These are phyloP conservation scores for Andrena marginata DNA, from an alignment of 2,888 invertebrate species.

Conservation along the genomic window DNA sequence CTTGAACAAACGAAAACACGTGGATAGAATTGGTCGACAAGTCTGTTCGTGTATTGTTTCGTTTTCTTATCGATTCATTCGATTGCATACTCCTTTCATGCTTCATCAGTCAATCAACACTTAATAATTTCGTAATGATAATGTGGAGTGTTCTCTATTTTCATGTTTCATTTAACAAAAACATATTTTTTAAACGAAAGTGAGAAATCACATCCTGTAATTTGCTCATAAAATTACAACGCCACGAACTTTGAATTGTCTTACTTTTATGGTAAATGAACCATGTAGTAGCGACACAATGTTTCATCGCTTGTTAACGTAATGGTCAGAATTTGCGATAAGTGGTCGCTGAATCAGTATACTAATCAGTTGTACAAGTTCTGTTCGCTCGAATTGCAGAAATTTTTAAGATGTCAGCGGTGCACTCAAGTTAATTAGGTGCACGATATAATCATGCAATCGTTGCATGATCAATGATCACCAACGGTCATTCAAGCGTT, in stretches of 20 bases:
- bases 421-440: constrained; percentile 42
- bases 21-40: background rate
- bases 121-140: too few relatives aligned
- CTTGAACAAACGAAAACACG: background rate
- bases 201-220: background rate
- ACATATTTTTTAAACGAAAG: background rate
- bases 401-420: constrained; percentile 28
- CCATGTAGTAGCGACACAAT: background rate
- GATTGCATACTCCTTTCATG: background rate
- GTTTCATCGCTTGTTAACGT: background rate
- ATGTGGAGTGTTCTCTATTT: too few relatives aligned
- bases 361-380: constrained; percentile 7
- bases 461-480: constrained; percentile 24
- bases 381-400: constrained; percentile 23
- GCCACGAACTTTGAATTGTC: background rate
- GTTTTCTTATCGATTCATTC: background rate
- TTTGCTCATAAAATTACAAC: background rate
- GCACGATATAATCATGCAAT: constrained; percentile 40
- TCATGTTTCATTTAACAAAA: too few relatives aligned
- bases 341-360: background rate
- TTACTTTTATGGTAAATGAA: background rate
- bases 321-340: constrained; percentile 4
- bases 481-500: constrained; percentile 73
- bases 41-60: background rate
- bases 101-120: background rate